Conservation (phyloP, 2,888 invertebrate species). For the Polietes domitor region DNA sequence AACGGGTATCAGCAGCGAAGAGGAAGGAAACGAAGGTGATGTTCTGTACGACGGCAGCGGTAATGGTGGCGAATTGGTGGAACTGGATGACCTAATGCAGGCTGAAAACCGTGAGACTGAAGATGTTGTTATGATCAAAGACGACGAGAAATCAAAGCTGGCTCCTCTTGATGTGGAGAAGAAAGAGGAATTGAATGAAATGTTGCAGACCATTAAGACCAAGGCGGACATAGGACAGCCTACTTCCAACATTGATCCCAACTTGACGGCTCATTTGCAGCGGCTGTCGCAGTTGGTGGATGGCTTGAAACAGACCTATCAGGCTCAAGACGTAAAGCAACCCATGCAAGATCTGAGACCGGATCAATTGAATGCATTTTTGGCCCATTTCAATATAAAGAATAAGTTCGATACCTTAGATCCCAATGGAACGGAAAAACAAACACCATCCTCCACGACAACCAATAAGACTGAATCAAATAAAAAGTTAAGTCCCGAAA, state of each 20-base stretch:
- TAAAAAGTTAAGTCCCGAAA: slow-evolving; percentile 74
- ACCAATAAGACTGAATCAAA: slow-evolving; percentile 55
- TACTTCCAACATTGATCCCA: slow-evolving; percentile 75
- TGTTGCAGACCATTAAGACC: slow-evolving; percentile 39
- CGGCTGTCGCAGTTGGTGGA: slow-evolving; percentile 79
- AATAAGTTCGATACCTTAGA: slow-evolving; percentile 75
- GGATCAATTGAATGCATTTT: slow-evolving; percentile 80
- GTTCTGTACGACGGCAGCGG: slow-evolving; percentile 72
- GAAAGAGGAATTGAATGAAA: slow-evolving; percentile 57
- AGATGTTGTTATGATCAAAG: neutral
- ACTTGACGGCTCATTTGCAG: slow-evolving; percentile 78
- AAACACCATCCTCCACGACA: slow-evolving; percentile 13
- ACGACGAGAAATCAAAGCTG: slow-evolving; percentile 26
- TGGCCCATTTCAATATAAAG: slow-evolving; percentile 80
- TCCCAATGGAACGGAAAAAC: slow-evolving; percentile 56
- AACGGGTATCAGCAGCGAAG: slow-evolving; percentile 70
- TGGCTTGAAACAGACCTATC: slow-evolving; percentile 78
- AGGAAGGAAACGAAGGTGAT: slow-evolving; percentile 69
- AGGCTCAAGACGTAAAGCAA: slow-evolving; percentile 71
- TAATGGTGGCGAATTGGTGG: slow-evolving; percentile 74
- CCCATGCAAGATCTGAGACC: slow-evolving; percentile 75
- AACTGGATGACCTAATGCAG: slow-evolving; percentile 70
- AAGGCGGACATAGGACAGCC: slow-evolving; percentile 47
- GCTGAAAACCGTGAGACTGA: slow-evolving; percentile 72
- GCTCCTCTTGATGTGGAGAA: slow-evolving; percentile 42